Conservation (phyloP, 2,797 vertebrate species). For the Urosaurus nigricauda region DNA sequence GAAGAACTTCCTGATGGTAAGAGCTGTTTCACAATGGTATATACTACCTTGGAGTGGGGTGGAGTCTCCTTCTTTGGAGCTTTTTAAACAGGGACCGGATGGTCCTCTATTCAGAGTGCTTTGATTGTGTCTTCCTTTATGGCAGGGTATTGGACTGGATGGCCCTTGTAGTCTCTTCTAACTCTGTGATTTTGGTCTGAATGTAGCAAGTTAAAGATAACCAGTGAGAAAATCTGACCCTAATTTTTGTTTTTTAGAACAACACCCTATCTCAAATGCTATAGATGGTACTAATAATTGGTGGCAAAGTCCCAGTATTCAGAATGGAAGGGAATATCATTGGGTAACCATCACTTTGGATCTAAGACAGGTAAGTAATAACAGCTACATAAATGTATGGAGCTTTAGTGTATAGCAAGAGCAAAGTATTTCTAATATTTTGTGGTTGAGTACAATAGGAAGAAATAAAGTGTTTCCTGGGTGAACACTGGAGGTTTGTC, state of each 20-base stretch:
- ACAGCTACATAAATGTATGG: background rate
- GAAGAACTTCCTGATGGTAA: too few relatives aligned
- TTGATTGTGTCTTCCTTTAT: too few relatives aligned
- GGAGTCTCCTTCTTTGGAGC: too few relatives aligned
- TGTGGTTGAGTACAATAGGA: background rate
- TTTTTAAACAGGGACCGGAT: too few relatives aligned
- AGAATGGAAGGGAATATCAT: conserved; percentile 93
- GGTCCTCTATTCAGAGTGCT: too few relatives aligned
- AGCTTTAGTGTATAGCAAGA: background rate
- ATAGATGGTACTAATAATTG: conserved; percentile 96
- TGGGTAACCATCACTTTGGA: conserved; percentile 95
- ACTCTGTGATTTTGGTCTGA: background rate
- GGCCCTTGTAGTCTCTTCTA: too few relatives aligned
- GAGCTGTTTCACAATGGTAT: too few relatives aligned
- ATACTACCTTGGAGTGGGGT: too few relatives aligned
- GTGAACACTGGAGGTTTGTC: background rate
- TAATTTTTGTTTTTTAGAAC: conserved; percentile 79
- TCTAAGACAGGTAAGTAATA: conserved; percentile 88
- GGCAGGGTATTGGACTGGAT: too few relatives aligned
- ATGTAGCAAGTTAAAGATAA: conserved; percentile 11
- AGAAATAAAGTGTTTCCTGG: background rate
- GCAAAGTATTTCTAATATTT: background rate
- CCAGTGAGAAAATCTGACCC: background rate
- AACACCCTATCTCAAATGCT: conserved; percentile 90
- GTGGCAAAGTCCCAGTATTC: conserved; percentile 99